Conservation (phyloP, 2,113 vertebrate genomes). For the Sturnus vulgaris region DNA sequence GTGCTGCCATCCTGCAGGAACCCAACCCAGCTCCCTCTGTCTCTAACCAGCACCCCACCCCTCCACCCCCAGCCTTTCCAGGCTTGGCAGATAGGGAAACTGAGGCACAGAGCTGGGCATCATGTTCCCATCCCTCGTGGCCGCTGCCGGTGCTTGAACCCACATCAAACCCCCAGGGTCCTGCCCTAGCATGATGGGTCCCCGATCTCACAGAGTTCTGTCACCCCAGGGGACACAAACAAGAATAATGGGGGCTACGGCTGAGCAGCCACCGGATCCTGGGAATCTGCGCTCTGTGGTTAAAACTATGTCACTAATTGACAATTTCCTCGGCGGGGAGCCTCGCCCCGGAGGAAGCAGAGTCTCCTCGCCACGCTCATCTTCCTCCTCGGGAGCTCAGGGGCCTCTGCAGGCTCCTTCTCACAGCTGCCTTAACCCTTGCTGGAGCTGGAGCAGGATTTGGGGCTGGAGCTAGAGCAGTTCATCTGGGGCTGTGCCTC, state of each 20-base stretch:
- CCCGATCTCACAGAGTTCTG: background rate
- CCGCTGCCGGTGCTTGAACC: background rate
- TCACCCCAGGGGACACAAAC: background rate
- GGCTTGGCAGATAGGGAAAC: background rate
- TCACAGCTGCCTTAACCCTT: constrained; percentile 34
- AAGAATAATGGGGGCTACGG: background rate
- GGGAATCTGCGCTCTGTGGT: constrained; percentile 1
- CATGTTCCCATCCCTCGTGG: background rate
- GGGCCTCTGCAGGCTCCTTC: background rate
- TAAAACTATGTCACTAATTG: constrained; percentile 9
- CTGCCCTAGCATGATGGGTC: background rate
- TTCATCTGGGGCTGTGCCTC: rapidly evolving
- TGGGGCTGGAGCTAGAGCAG: background rate
- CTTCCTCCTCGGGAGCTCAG: constrained; percentile 18
- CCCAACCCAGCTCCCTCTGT: background rate
- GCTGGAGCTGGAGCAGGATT: background rate
- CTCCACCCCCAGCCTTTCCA: background rate
- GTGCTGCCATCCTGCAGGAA: background rate
- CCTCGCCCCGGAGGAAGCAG: background rate
- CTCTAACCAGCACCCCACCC: background rate
- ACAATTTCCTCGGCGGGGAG: constrained; percentile 16
- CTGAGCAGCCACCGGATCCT: background rate
- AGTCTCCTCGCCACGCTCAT: background rate
- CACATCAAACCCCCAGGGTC: background rate
- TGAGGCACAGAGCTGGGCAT: background rate